These are phyloP conservation scores for Microctonus hyperodae DNA, from an alignment of 2,888 invertebrate species.

Conservation along the genomic window DNA sequence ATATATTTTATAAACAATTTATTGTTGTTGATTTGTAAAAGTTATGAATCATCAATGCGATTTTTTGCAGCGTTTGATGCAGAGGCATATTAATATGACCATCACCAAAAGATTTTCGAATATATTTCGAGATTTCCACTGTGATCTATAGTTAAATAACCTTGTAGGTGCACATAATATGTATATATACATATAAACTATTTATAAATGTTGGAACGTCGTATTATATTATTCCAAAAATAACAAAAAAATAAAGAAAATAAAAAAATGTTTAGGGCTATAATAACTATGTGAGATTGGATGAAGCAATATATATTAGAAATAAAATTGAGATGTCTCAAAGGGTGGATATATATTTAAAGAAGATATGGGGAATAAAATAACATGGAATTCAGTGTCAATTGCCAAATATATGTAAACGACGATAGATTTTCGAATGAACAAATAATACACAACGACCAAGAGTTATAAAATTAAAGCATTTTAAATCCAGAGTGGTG, in stretches of 20 bases:
- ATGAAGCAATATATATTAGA: neutral
- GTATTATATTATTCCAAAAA: slow-evolving; percentile 42
- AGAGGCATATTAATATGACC: neutral
- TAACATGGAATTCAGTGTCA: neutral
- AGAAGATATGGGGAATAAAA: neutral
- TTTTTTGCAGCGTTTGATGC: neutral
- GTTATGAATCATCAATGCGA: neutral
- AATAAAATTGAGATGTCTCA: neutral
- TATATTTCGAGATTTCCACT: slow-evolving; percentile 40
- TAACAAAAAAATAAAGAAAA: slow-evolving; percentile 38
- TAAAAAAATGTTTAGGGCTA: neutral
- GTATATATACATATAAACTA: slow-evolving; percentile 48
- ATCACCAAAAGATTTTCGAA: slow-evolving; percentile 14
- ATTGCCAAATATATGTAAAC: neutral
- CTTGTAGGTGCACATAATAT: slow-evolving; percentile 49
- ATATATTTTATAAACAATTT: no score
- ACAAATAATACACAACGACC: neutral
- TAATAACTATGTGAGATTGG: neutral
- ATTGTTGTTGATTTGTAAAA: neutral
- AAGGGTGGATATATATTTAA: neutral
- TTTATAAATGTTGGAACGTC: slow-evolving; percentile 45
- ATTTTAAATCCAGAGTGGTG: slow-evolving; percentile 35
- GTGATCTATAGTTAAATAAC: slow-evolving; percentile 48
- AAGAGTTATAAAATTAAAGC: slow-evolving; percentile 16
- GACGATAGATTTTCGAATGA: neutral